Percentiles rank a stretch among this genome's conserved stretches.
phyloP scores from a whole-genome alignment of 2,113 vertebrate species.

The Varanus salvator region DNA sequence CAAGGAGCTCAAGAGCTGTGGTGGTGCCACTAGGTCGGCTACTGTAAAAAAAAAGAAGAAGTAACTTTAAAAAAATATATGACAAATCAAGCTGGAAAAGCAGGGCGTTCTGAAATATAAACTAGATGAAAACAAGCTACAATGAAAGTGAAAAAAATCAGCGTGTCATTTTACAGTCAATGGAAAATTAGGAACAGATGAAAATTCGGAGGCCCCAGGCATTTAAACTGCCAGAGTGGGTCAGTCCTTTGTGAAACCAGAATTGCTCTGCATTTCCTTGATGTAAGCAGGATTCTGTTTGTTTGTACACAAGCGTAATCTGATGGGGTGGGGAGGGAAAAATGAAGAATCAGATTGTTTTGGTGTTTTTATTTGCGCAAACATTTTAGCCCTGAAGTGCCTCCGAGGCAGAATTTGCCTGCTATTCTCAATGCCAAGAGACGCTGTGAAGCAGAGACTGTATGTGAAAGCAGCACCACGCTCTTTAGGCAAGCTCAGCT shows the following conservation, averaged over 20 bases:
- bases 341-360: slow-evolving; percentile 65
- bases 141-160: slow-evolving; percentile 67
- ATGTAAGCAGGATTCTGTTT: slow-evolving; percentile 48
- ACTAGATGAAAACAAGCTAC: slow-evolving; percentile 75
- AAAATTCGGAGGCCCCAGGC: slow-evolving; percentile 67
- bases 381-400: slow-evolving; percentile 45
- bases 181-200: slow-evolving; percentile 80
- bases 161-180: slow-evolving; percentile 64
- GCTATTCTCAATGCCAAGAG: slow-evolving; percentile 34
- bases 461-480: not conserved
- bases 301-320: slow-evolving; percentile 60
- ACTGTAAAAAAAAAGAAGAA: not conserved
- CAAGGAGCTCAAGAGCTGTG: slow-evolving; percentile 8
- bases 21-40: slow-evolving; percentile 34
- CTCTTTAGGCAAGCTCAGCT: slow-evolving; percentile 15
- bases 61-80: slow-evolving; percentile 35
- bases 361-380: slow-evolving; percentile 64
- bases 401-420: slow-evolving; percentile 21
- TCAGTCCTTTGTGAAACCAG: slow-evolving; percentile 70
- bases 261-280: slow-evolving; percentile 41
- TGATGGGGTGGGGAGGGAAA: slow-evolving; percentile 57
- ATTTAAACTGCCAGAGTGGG: slow-evolving; percentile 69
- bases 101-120: slow-evolving; percentile 65
- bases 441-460: not conserved
- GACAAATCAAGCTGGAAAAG: slow-evolving; percentile 70